Evolutionary conservation across 2,797 vertebrate genomes (phyloP).

Genomic region (Peromyscus melanophrys): DNA sequence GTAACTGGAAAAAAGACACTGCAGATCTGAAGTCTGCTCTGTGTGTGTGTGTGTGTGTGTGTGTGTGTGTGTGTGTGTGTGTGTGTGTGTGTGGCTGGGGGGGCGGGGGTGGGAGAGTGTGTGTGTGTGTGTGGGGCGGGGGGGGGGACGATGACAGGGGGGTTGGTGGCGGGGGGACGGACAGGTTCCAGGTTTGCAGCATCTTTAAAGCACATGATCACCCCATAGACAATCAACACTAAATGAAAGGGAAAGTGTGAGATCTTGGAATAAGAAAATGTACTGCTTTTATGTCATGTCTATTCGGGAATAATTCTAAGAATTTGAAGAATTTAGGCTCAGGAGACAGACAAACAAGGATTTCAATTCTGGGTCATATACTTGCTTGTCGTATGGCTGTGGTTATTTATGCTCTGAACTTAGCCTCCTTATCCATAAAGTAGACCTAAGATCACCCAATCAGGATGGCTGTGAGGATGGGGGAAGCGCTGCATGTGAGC

Average conservation of each 20-base stretch:
- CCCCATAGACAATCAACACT: not conserved
- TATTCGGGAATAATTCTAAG: conserved; percentile 4
- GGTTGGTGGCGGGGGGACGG: no score
- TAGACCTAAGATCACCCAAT: not conserved
- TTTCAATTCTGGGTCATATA: conserved; percentile 1
- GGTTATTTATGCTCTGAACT: not conserved
- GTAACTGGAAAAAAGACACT: not conserved
- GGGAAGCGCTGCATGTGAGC: not conserved
- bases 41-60: not conserved
- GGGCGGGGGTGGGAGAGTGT: not conserved
- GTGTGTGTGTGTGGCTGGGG: not conserved
- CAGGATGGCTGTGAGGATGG: not conserved
- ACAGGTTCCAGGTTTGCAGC: not conserved
- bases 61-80: no score
- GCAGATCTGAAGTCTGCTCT: not conserved
- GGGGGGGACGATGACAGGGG: no score
- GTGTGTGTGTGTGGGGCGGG: no score
- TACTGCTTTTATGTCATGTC: not conserved
- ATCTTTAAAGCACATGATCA: not conserved
- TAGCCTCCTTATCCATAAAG: not conserved
- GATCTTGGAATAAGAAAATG: not conserved
- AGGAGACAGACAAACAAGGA: not conserved
- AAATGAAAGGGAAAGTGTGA: not conserved
- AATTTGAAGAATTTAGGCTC: not conserved
- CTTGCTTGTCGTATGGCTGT: not conserved